These are phyloP conservation scores for Glyphotaelius pellucidus DNA, from an alignment of 2,888 invertebrate genomes.

Conservation along the genomic window DNA sequence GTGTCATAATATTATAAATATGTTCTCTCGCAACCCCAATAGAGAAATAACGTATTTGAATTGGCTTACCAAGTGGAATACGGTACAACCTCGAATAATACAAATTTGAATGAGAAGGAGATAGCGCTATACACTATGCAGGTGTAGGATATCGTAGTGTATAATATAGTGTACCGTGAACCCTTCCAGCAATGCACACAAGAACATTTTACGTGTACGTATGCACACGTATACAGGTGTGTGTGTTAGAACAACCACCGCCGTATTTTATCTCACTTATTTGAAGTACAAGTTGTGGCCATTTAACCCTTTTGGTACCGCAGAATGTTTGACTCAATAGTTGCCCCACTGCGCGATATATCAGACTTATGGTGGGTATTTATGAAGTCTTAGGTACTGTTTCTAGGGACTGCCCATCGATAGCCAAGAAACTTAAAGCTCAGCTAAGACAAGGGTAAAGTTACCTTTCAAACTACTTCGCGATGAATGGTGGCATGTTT, in stretches of 20 bases:
- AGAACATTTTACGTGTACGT: neutral
- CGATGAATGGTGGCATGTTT: neutral
- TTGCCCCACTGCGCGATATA: constrained; percentile 53
- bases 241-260: neutral
- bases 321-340: constrained; percentile 43
- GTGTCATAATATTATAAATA: neutral
- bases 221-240: neutral
- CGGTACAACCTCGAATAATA: constrained; percentile 4
- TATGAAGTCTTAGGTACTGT: constrained; percentile 51
- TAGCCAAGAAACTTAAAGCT: constrained; percentile 27
- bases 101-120: constrained; percentile 15
- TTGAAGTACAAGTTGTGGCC: constrained; percentile 45
- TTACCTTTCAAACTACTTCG: neutral
- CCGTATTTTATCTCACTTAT: constrained; percentile 41
- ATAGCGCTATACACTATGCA: neutral
- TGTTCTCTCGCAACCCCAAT: neutral
- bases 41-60: neutral
- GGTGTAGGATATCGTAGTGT: neutral
- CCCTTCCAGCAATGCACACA: neutral
- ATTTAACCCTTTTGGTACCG: constrained; percentile 52
- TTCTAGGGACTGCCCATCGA: constrained; percentile 44
- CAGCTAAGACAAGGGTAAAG: neutral
- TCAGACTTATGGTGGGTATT: constrained; percentile 62
- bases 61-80: neutral
- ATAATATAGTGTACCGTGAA: neutral